A percentile compares a stretch with the other conserved stretches of the same genome.
Conservation (phyloP, 2,797 vertebrate species). For the Hippocampus kuda region DNA sequence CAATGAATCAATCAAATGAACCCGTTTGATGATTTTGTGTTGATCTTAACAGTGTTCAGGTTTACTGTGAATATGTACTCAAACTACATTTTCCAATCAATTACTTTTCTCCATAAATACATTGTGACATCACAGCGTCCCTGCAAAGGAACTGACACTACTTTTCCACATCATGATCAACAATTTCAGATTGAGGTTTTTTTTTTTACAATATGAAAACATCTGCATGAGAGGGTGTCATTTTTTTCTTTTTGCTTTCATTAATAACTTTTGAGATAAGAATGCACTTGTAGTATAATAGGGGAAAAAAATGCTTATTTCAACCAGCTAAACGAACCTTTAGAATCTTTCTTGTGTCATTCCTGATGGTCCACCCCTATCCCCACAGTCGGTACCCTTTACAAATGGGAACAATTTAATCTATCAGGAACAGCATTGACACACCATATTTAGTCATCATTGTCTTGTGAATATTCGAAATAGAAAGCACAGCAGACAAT, state of each 20-base stretch:
- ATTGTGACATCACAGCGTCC: slow-evolving; percentile 47
- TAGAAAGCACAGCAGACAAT: slow-evolving; percentile 34
- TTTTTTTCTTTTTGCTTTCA: slow-evolving; percentile 42
- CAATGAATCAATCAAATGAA: slow-evolving; percentile 45
- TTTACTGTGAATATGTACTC: slow-evolving; percentile 60
- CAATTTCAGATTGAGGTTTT: slow-evolving; percentile 60
- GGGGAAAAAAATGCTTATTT: slow-evolving; percentile 35
- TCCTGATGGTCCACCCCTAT: neutral
- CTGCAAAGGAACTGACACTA: slow-evolving; percentile 37
- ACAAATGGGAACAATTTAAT: slow-evolving; percentile 28
- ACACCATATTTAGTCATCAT: slow-evolving; percentile 17
- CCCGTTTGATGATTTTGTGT: slow-evolving; percentile 55
- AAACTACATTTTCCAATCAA: slow-evolving; percentile 58
- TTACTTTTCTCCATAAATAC: slow-evolving; percentile 67
- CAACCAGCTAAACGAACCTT: slow-evolving; percentile 20
- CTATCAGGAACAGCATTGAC: slow-evolving; percentile 24
- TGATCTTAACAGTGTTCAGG: slow-evolving; percentile 49
- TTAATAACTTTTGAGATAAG: slow-evolving; percentile 42
- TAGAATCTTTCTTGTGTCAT: slow-evolving; percentile 17
- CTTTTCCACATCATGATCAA: slow-evolving; percentile 44
- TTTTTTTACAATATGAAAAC: slow-evolving; percentile 53
- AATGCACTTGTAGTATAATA: slow-evolving; percentile 42
- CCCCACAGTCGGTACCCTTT: slow-evolving; percentile 25
- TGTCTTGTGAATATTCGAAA: slow-evolving; percentile 39
- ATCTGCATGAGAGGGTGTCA: slow-evolving; percentile 33